A percentile compares a stretch with the other conserved stretches of the same genome.
phyloP scores from a whole-genome alignment of 1,140 invertebrate species.

The Drosophila truncata region DNA sequence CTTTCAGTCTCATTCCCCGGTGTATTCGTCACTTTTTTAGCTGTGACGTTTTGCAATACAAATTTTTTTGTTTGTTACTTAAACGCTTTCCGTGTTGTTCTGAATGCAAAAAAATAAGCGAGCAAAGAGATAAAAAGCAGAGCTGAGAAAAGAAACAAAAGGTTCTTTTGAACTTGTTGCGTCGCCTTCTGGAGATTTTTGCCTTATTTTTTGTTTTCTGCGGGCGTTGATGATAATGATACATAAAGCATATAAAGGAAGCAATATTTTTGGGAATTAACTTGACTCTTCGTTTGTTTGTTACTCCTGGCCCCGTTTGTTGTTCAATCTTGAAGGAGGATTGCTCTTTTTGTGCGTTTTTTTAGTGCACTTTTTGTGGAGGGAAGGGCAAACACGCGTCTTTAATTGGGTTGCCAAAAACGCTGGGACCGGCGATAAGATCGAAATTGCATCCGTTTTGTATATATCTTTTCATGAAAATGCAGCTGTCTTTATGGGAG shows the following conservation, averaged over 20 bases:
- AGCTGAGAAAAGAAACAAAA: conserved; percentile 41
- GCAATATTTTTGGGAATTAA: conserved; percentile 63
- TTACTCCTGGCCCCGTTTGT: conserved; percentile 56
- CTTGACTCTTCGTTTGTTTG: conserved; percentile 36
- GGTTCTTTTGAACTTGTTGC: conserved; percentile 64
- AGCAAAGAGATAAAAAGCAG: conserved; percentile 5
- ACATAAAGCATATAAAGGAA: conserved; percentile 53
- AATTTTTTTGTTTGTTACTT: conserved; percentile 33
- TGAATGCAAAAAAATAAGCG: conserved; percentile 40
- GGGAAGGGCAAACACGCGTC: conserved; percentile 46
- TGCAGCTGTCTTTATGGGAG: conserved; percentile 34
- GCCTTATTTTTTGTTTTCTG: not conserved
- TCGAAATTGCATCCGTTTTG: conserved; percentile 55
- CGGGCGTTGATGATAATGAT: conserved; percentile 43
- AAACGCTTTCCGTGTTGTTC: conserved; percentile 65
- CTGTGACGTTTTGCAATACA: conserved; percentile 45
- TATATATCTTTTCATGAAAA: conserved; percentile 32
- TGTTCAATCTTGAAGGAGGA: conserved; percentile 35
- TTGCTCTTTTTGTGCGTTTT: conserved; percentile 12
- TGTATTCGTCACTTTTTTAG: conserved; percentile 45
- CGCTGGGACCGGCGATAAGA: conserved; percentile 37
- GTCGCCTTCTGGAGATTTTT: conserved; percentile 24
- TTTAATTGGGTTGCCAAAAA: conserved; percentile 63
- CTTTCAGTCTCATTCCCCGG: not conserved
- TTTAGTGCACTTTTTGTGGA: conserved; percentile 1